Evolutionary conservation across 2,113 vertebrate species (phyloP), one percentile per base, ranked within the genome.

Genomic region (Lagopus leucura): DNA sequence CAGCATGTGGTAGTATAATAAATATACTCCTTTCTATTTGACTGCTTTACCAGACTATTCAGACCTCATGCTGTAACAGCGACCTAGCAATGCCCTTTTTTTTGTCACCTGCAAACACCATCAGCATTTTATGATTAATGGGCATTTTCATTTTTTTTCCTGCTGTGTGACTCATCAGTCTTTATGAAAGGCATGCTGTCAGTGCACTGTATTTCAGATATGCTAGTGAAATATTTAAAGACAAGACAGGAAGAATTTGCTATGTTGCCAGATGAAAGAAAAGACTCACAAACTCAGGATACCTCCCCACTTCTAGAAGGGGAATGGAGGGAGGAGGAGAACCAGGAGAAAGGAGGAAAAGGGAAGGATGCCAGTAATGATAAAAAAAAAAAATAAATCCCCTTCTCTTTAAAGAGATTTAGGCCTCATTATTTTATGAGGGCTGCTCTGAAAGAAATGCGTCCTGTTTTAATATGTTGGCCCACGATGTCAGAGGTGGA

Each of bases 81-180:
- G 50, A 69, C 69, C 78, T 76, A 82, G 28, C 22, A 27, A 28
- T 72, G 28, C 10, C 24, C 21, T 2, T 48, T 82, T 81, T 91
- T 69, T 28, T 64, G 61, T 78, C 38, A 82, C 10, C 28, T 65
- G 8, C 28, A 65, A 43, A 60, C 14, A 43, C 43, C 17, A n/a
- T 52, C 61, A 75, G 25, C 28, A 78, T 19, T 78, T 7, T 69
- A n/a, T 86, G 42, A 60, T 60, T 45, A 34, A 75, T 66, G 36
- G 10, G 13, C 73, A 27, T 69, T 94, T 76, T 82, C 34, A 82
- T 91, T 93, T 93, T 22, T 87, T 93, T 55, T 90, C 43, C 87
- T 72, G 19, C 63, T 57, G 7, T 28, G 28, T 65, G 28, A 50
- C 32, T 90, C 16, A 43, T 48, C 52, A 67, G 28, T 61, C 57